phyloP scores from a whole-genome alignment of 2,797 vertebrate species.

The Acipenser ruthenus region DNA sequence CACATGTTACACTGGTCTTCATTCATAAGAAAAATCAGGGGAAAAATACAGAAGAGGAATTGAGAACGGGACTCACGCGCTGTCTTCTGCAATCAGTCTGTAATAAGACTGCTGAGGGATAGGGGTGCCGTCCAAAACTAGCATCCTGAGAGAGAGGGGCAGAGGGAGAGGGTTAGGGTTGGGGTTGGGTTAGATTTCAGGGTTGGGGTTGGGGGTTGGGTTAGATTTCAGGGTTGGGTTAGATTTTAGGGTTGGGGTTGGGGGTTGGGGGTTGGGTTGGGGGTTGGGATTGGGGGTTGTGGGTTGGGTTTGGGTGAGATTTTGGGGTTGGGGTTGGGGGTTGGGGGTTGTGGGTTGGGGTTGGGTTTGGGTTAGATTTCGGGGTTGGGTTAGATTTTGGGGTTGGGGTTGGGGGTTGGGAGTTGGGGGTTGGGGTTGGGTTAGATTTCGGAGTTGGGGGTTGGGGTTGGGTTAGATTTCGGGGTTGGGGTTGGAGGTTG shows the following conservation, averaged over 20 bases:
- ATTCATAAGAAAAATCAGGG: background rate
- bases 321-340: background rate
- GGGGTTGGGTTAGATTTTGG: too few species aligned
- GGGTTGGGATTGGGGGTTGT: too few species aligned
- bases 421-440: too few species aligned
- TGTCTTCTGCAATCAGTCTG: constrained; percentile 60
- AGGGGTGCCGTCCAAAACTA: constrained; percentile 71
- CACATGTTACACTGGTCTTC: background rate
- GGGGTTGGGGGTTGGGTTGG: background rate
- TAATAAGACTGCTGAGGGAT: constrained; percentile 59
- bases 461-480: background rate
- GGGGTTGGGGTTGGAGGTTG: background rate
- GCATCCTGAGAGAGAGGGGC: constrained; percentile 49
- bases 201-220: background rate
- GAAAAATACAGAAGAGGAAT: background rate
- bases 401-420: too few species aligned
- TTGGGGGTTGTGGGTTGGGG: background rate
- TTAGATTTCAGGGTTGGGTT: background rate
- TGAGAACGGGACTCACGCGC: constrained; percentile 52
- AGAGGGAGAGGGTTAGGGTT: background rate
- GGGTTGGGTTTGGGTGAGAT: background rate
- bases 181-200: background rate
- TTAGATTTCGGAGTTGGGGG: background rate
- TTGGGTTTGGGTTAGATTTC: too few species aligned
- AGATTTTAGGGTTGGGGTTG: background rate